phyloP scores from a whole-genome alignment of 2,797 vertebrate species.

The Takifugu rubripes region DNA sequence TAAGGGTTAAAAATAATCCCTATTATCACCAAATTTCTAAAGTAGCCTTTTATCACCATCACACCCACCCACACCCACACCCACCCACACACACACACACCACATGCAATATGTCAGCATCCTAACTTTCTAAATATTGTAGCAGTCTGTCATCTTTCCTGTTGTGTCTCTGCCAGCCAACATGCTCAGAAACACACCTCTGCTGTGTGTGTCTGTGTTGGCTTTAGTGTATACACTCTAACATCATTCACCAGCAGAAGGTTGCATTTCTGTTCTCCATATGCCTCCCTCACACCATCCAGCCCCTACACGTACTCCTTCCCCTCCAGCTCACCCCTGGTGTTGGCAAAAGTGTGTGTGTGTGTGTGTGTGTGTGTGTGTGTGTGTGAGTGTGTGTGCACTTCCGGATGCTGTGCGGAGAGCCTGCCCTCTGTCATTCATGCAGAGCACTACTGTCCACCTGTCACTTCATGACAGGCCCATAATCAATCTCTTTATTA shows the following conservation, averaged over 20 bases:
- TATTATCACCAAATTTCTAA: constrained; percentile 82
- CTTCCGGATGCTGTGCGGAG: constrained; percentile 76
- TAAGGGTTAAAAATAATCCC: constrained; percentile 83
- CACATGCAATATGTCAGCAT: constrained; percentile 56
- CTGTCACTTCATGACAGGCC: constrained; percentile 93
- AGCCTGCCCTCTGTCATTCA: constrained; percentile 95
- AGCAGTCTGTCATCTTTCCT: constrained; percentile 66
- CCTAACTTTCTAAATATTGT: constrained; percentile 71
- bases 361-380: constrained; percentile 3
- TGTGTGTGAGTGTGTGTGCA: neutral
- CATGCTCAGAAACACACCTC: no score
- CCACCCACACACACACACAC: constrained; percentile 28
- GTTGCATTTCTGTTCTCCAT: no score
- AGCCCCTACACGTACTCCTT: no score
- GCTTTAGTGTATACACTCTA: neutral
- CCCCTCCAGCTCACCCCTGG: no score
- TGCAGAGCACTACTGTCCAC: constrained; percentile 89
- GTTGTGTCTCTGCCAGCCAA: constrained; percentile 29
- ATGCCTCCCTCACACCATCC: no score
- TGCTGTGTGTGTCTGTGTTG: constrained; percentile 10
- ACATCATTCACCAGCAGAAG: no score
- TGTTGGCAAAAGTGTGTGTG: neutral
- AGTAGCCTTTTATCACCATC: constrained; percentile 72
- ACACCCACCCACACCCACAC: constrained; percentile 42
- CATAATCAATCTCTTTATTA: constrained; percentile 99